Evolutionary conservation across 2,113 vertebrate genomes (phyloP).

Genomic region (Suncus etruscus): DNA sequence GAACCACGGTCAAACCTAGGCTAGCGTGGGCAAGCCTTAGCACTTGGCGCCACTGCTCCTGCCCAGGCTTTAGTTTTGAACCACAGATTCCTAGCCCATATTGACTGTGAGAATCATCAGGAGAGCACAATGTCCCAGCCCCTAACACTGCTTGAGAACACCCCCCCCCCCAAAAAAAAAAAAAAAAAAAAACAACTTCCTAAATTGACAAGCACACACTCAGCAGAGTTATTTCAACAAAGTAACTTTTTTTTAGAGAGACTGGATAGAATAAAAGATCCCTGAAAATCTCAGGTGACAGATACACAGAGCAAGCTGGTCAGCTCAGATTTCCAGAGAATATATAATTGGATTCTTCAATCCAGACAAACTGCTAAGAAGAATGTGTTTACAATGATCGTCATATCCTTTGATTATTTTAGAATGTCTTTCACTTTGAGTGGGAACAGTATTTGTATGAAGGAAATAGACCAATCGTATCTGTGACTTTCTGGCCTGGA

Average conservation of each 20-base stretch:
- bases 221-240: background rate
- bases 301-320: background rate
- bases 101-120: no score
- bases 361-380: background rate
- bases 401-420: background rate
- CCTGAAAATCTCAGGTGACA: background rate
- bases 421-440: constrained; percentile 9
- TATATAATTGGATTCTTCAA: background rate
- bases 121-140: no score
- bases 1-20: no score
- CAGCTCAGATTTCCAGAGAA: background rate
- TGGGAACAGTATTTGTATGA: constrained; percentile 28
- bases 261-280: background rate
- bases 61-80: no score
- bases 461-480: constrained; percentile 19
- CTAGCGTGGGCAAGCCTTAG: no score
- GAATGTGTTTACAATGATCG: background rate
- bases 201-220: background rate
- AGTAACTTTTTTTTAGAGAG: background rate
- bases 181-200: no score
- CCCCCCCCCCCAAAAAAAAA: no score
- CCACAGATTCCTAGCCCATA: no score
- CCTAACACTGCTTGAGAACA: no score
- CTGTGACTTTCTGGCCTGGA: background rate
- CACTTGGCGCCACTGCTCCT: no score